These are phyloP conservation scores for Polyommatus iphigenia DNA, from an alignment of 2,888 invertebrate species.

Conservation along the genomic window DNA sequence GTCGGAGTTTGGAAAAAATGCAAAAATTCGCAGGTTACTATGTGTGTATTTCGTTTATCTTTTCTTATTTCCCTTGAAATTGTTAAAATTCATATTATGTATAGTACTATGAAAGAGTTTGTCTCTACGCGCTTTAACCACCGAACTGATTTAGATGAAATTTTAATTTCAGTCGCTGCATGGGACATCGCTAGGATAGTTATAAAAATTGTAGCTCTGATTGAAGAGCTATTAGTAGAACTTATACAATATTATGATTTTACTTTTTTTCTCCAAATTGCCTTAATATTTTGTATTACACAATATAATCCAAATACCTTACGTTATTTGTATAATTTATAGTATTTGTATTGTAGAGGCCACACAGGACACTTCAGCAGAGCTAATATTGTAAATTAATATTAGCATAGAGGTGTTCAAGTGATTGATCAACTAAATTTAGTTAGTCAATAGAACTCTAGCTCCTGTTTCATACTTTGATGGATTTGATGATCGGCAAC, in stretches of 20 bases:
- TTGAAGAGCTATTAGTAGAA: too few species aligned
- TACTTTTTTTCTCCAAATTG: background rate
- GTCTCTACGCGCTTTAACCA: too few species aligned
- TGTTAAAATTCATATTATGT: too few species aligned
- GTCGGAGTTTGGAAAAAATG: too few species aligned
- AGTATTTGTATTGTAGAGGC: background rate
- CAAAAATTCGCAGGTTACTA: too few species aligned
- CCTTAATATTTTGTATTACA: background rate
- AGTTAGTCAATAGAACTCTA: background rate
- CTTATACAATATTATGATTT: background rate
- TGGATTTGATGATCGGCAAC: background rate
- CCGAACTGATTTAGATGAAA: too few species aligned
- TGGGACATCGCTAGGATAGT: too few species aligned
- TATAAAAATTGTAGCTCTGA: background rate
- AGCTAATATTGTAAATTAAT: background rate
- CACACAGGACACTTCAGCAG: background rate
- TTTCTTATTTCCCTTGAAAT: too few species aligned
- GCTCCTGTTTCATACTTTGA: background rate
- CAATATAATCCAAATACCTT: background rate
- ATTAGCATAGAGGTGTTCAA: background rate
- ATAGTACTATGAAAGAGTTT: too few species aligned
- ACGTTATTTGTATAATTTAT: background rate
- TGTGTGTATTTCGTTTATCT: too few species aligned
- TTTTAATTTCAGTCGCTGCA: too few species aligned
- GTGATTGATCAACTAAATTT: slow-evolving; percentile 4